Base-by-base conservation (phyloP, 2,113 vertebrate species). In the Aegotheles bennettii region DNA sequence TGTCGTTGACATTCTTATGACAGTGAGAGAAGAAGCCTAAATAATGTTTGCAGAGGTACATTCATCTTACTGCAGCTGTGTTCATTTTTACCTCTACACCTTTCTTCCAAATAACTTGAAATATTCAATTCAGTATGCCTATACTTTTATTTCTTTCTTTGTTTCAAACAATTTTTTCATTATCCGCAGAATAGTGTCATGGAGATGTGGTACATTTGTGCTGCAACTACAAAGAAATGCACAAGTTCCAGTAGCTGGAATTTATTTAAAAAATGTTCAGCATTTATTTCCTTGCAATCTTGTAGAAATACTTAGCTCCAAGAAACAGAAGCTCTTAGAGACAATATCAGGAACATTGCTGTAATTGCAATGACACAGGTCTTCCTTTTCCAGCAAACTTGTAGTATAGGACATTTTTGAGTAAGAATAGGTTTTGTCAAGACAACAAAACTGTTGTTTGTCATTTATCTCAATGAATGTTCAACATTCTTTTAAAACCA, bases 161-260 rank as follows among this genome's bases (percentile, higher is more conserved):
- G 11, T 63, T 65, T 54, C 3, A 16, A 48, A 24, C 48, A 48
- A 59, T 21, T 80, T 88, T 90, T 74, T 20, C 3, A 35, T 68
- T 90, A n/a, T 48, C 18, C 15, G 43, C 33, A 71, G 10, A 87
- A 53, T 3, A 80, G 3, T 36, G 42, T 3, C 0, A 0, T 53
- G 21, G 16, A 40, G 24, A 48, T 68, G 47, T 11, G 53, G 9
- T 68, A 40, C 17, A 43, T 45, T 43, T 68, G 9, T 33, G 64
- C 8, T 71, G 36, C 10, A 47, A 17, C 35, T 51, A 25, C 4
- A 9, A 63, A 53, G 23, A 75, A 61, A 38, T 67, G 13, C 2
- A n/a, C 8, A 25, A 15, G 4, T 64, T 60, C 7, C 25, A 4
- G 35, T 20, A 43, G 17, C 18, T 15, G n/a, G 31, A 80, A 25